These are phyloP conservation scores for Burhinus bistriatus DNA, from an alignment of 2,113 vertebrate genomes.

Conservation along the genomic window DNA sequence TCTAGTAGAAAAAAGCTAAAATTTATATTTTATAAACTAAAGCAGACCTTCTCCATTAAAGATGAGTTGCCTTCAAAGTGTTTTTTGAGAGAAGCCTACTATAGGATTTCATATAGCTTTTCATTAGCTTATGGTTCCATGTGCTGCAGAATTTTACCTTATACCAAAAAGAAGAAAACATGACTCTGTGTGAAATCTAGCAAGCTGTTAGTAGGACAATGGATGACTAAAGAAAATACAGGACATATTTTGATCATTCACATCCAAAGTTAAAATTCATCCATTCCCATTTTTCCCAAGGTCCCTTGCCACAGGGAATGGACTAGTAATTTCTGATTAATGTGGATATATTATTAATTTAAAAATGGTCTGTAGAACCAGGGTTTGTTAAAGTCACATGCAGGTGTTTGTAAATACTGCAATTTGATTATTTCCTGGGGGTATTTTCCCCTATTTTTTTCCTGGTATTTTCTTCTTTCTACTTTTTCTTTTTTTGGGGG, in stretches of 20 bases:
- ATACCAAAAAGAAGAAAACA: not conserved
- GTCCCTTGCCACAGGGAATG: not conserved
- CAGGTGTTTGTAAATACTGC: not conserved
- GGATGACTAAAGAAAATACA: not conserved
- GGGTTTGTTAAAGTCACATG: not conserved
- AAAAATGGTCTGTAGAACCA: not conserved
- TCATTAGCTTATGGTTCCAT: not conserved
- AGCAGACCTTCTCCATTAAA: not conserved
- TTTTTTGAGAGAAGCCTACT: not conserved
- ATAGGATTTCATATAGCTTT: not conserved
- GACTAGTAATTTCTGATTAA: not conserved
- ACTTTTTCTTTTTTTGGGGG: not conserved
- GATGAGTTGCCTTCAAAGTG: not conserved
- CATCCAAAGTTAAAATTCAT: not conserved
- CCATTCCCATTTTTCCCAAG: not conserved
- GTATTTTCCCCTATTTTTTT: not conserved
- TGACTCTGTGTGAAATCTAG: not conserved
- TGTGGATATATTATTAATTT: not conserved
- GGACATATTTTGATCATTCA: not conserved
- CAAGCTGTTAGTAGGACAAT: not conserved
- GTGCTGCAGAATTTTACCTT: not conserved
- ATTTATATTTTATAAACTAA: not conserved
- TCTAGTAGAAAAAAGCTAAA: not conserved
- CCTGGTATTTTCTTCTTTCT: not conserved
- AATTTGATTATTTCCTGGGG: not conserved